Evolutionary conservation across 35 echinoderm and acorn worm genomes (phyloP), one percentile per base, ranked within the genome.

Genomic region (Strongylocentrotus purpuratus): DNA sequence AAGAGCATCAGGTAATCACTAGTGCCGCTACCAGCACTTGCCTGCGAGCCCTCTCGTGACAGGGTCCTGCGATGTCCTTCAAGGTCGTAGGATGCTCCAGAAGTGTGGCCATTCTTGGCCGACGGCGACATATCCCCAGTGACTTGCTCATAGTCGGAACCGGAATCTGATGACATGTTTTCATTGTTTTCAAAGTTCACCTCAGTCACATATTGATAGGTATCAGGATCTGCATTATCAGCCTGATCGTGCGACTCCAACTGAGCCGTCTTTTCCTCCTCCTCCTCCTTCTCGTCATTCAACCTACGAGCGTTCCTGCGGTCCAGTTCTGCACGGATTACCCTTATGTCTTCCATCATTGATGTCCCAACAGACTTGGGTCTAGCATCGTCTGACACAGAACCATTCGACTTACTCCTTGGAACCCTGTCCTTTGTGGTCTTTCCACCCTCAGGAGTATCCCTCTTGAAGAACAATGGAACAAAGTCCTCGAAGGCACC

Each of bases 121-220:
- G 3, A 41, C 3, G 35, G 35, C 35, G 35, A 41, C 14, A 46
- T 17, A 28, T 93, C 91, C 17, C 28, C 47, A 33, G 45, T 58
- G 31, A 93, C 91, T 55, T 48, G 46, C 91, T 93, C 91, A 58
- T 93, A 93, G 48, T 93, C 91, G 9, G 91, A 93, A 47, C 48
- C 22, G 2, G 58, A 47, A 58, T 46, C 48, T 2, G 45, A 47
- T 2, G 48, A 48, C 45, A 46, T 41, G 87, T 46, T 89, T 10
- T 89, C 87, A 25, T 33, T 89, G 91, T 14, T 35, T 89, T 89
- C 48, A 46, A 48, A 31, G 48, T 58, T 32, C 0, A 31, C 91
- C 48, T 93, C 91, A 32, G 48, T 58, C 18, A 93, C 91, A 46
- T 93, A 93, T 8, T 31, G 31, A 46, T 58, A 93, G 2, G 91